Percentiles rank a stretch among this genome's conserved stretches.
Conservation (phyloP, 2,797 vertebrate species). For the Carcharodon carcharias region DNA sequence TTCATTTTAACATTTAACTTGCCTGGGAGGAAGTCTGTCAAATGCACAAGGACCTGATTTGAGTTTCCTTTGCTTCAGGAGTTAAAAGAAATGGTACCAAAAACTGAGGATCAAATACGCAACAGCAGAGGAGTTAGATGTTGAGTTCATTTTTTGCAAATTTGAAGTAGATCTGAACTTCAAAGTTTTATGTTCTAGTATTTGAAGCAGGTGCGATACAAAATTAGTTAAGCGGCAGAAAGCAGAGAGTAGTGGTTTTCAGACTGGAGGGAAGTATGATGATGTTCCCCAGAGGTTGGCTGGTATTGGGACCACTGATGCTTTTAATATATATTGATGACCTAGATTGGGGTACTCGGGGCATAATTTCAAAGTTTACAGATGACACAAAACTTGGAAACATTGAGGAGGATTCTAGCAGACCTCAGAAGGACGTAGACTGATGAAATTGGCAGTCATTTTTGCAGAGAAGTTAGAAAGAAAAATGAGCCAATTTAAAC, state of each 20-base stretch:
- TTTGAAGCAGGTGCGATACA: not conserved
- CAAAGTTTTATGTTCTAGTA: not conserved
- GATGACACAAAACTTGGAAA: not conserved
- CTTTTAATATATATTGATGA: not conserved
- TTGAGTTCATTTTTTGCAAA: not conserved
- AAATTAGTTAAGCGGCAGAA: not conserved
- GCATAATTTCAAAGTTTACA: not conserved
- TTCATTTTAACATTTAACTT: not conserved
- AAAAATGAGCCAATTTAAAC: too few relatives aligned
- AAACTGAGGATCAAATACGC: not conserved
- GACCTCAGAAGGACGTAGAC: not conserved
- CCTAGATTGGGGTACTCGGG: not conserved
- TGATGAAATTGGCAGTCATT: not conserved
- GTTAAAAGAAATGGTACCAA: not conserved
- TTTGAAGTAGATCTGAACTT: not conserved
- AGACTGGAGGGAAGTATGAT: not conserved
- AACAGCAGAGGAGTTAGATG: too few relatives aligned
- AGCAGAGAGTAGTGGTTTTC: not conserved
- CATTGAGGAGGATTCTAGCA: not conserved
- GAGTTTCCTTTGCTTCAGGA: not conserved
- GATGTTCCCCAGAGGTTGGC: not conserved
- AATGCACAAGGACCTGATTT: not conserved
- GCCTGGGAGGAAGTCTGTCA: not conserved
- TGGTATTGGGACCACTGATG: not conserved
- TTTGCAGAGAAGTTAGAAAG: not conserved